Evolutionary conservation across 2,888 invertebrate genomes (phyloP).

Genomic region (Lordiphosa andalusiaca): DNA sequence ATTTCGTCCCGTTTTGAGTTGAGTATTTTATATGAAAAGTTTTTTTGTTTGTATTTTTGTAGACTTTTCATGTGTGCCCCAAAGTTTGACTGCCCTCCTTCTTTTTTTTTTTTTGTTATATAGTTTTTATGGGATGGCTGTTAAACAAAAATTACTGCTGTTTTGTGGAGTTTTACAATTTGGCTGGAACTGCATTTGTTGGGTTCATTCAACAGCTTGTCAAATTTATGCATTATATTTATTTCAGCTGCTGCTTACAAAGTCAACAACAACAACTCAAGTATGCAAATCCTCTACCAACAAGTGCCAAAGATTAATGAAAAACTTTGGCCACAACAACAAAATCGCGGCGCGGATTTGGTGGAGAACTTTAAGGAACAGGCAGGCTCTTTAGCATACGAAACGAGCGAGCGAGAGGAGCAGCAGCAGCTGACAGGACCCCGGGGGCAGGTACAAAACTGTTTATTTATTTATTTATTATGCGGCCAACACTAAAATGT

Average conservation of each 20-base stretch:
- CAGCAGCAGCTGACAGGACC: constrained; percentile 40
- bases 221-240: background rate
- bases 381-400: constrained; percentile 62
- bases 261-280: constrained; percentile 28
- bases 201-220: too few species aligned
- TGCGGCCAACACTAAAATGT: constrained; percentile 73
- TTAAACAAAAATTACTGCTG: constrained; percentile 18
- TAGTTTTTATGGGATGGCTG: constrained; percentile 3
- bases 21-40: constrained; percentile 50
- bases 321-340: constrained; percentile 51
- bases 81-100: constrained; percentile 12
- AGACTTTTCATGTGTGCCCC: constrained; percentile 9
- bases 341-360: constrained; percentile 23
- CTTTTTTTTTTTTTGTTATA: constrained; percentile 18
- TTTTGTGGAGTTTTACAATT: background rate
- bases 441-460: constrained; percentile 48
- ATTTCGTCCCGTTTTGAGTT: constrained; percentile 10
- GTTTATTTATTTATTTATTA: constrained; percentile 70
- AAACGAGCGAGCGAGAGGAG: constrained; percentile 46
- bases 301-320: constrained; percentile 67
- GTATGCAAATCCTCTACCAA: constrained; percentile 67
- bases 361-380: constrained; percentile 15
- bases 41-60: constrained; percentile 43
- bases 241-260: constrained; percentile 13
- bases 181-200: too few species aligned